A percentile compares a stretch with the other conserved stretches of the same genome.
These are phyloP conservation scores for Sinonovacula constricta DNA, from an alignment of 1,140 invertebrate genomes.

Conservation along the genomic window DNA sequence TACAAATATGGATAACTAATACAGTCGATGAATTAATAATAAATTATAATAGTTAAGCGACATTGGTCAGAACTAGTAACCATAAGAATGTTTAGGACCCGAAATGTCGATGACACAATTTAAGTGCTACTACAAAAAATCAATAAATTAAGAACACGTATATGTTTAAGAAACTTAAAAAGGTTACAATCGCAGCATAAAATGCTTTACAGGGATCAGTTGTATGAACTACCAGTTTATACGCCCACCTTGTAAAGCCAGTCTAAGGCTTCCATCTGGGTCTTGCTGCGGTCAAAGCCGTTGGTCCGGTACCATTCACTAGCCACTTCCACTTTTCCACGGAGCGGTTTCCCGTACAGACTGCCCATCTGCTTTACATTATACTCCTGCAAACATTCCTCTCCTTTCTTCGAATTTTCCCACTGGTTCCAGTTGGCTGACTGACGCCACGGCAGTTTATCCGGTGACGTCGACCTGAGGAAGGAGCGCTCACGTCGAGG, in stretches of 20 bases:
- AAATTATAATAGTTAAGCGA: no score
- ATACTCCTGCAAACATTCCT: conserved; percentile 45
- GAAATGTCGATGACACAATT: no score
- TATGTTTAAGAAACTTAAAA: no score
- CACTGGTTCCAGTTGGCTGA: conserved; percentile 41
- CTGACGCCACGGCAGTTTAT: conserved; percentile 39
- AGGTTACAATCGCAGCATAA: no score
- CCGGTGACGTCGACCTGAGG: conserved; percentile 38
- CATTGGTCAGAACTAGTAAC: no score
- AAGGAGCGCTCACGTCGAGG: conserved; percentile 37
- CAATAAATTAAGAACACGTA: no score
- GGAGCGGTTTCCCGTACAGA: conserved; percentile 40
- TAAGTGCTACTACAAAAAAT: no score
- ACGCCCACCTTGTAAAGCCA: conserved; percentile 37
- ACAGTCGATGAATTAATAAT: no score
- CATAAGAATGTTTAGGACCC: no score
- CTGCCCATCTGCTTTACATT: conserved; percentile 43
- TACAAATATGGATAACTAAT: no score
- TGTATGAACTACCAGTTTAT: no score
- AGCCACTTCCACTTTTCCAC: conserved; percentile 38
- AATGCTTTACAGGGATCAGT: no score
- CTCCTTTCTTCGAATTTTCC: conserved; percentile 26
- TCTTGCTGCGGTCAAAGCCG: conserved; percentile 44
- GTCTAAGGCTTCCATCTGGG: conserved; percentile 30
- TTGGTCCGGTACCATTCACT: conserved; percentile 41